Percentiles rank a stretch among this genome's conserved stretches.
These are phyloP conservation scores for Pseudochirops cupreus DNA, from an alignment of 2,797 vertebrate genomes.

Conservation along the genomic window DNA sequence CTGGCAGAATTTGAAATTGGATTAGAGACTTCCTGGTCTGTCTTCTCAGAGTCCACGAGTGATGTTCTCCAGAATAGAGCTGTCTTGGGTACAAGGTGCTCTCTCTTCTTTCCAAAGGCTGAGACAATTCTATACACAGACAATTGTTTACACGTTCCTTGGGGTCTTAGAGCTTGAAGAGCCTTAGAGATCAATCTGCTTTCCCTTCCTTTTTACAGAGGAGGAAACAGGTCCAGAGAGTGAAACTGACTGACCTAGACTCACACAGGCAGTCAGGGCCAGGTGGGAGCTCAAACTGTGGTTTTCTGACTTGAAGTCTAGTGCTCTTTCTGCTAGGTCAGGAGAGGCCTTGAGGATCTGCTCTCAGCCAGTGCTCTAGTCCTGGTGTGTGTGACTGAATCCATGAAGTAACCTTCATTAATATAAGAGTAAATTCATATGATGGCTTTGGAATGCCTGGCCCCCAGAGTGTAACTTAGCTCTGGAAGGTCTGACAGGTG, in stretches of 20 bases:
- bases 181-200: conserved; percentile 8
- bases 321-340: not conserved
- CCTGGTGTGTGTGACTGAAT: not conserved
- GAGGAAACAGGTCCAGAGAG: not conserved
- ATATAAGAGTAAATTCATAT: not conserved
- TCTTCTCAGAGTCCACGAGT: conserved; percentile 14
- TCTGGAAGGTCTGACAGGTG: not conserved
- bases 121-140: not conserved
- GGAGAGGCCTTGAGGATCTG: not conserved
- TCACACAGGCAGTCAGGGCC: not conserved
- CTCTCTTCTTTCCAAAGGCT: not conserved
- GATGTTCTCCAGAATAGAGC: not conserved
- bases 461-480: not conserved
- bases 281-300: not conserved
- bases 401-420: not conserved
- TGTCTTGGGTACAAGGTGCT: not conserved
- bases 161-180: not conserved
- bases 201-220: not conserved
- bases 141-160: not conserved
- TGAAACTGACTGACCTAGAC: not conserved
- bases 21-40: conserved; percentile 4
- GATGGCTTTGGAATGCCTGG: not conserved
- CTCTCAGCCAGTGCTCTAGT: not conserved
- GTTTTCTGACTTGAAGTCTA: not conserved
- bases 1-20: conserved; percentile 29